Evolutionary conservation across 2,113 vertebrate species (phyloP), one percentile per base, ranked within the genome.

Genomic region (Delphinapterus leucas): DNA sequence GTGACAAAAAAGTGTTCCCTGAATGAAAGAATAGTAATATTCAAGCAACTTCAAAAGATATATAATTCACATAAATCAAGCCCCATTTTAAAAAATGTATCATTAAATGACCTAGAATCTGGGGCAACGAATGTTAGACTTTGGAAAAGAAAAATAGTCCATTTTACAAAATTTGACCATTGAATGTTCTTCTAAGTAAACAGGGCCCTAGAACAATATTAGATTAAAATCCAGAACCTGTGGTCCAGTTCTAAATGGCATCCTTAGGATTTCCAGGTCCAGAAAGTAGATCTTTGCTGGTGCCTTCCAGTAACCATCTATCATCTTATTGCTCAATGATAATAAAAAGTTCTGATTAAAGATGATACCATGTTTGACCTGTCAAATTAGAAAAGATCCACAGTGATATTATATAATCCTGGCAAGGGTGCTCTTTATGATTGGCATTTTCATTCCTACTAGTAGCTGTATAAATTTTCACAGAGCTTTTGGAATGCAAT

Each of bases 391-490:
- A 79, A 95, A 80, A 92, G 25, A 65, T 70, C 91, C 83, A 77
- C 41, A 90, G 13, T 71, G 65, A 74, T 84, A 26, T 58, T 81
- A 58, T 76, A 28, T 36, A 90, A 93, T 92, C 7, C 70, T 90
- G 81, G 80, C 84, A 95, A 95, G 4, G 13, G 11, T 20, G n/a
- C 26, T 76, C 44, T 36, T 21, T 20, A 13, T 71, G 84, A 94
- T 70, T 94, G 76, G 49, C 89, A 95, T 55, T 85, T 93, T 84
- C 58, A 49, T 91, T 65, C 65, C 28, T 89, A 63, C 88, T 41
- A 41, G 26, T 85, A 85, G 65, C 85, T 93, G 14, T 94, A 65
- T 61, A 88, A 89, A 95, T 71, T 96, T 96, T 92, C 95, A 90
- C 68, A 84, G 80, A 85, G 58, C 13, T 67, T 94, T 93, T 93